Conservation (phyloP, 1,140 invertebrate species). For the Trichonephila clavipes region DNA sequence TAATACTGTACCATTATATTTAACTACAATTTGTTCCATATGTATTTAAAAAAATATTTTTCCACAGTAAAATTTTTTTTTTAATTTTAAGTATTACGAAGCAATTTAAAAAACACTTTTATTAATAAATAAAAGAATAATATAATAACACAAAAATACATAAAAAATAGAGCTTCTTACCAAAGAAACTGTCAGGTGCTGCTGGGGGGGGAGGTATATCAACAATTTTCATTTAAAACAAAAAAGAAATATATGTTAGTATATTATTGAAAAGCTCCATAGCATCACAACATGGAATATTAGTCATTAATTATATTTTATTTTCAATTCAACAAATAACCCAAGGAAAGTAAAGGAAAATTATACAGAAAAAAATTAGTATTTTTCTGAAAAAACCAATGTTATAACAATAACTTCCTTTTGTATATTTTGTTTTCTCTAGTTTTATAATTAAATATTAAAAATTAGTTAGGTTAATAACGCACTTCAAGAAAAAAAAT, state of each 20-base stretch:
- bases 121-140: too few species aligned
- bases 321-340: background rate
- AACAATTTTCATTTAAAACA: conserved; percentile 49
- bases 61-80: too few species aligned
- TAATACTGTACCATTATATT: background rate
- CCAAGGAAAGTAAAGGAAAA: background rate
- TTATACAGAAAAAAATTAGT: conserved; percentile 12
- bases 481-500: too few species aligned
- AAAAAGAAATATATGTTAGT: conserved; percentile 59
- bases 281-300: background rate
- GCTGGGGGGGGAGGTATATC: conserved; percentile 54
- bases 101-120: too few species aligned
- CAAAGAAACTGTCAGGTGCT: conserved; percentile 99
- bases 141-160: background rate
- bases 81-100: too few species aligned
- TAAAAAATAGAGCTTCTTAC: conserved; percentile 86
- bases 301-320: conserved; percentile 16
- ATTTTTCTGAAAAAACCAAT: background rate
- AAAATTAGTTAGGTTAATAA: too few species aligned
- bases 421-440: too few species aligned
- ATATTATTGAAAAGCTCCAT: conserved; percentile 1
- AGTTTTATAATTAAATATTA: too few species aligned
- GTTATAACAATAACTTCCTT: background rate
- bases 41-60: background rate
- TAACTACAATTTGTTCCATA: background rate